Percentiles rank a stretch among this genome's conserved stretches.
These are phyloP conservation scores for Drosophila pectinifera DNA, from an alignment of 1,140 invertebrate genomes.

Conservation along the genomic window DNA sequence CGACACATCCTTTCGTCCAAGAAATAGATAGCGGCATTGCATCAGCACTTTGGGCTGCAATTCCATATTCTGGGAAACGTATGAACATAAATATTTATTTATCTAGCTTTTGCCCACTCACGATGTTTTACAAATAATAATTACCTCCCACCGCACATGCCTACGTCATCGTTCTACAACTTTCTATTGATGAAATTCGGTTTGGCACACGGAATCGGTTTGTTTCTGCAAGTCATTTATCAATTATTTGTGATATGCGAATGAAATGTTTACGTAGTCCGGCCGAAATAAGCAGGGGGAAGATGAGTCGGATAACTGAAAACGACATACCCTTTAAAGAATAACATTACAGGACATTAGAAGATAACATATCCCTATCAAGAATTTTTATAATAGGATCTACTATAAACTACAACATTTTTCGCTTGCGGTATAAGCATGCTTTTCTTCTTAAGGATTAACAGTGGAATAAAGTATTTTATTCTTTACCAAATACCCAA, in stretches of 20 bases:
- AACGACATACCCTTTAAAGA: background rate
- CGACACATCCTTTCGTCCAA: slow-evolving; percentile 14
- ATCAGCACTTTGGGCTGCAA: slow-evolving; percentile 25
- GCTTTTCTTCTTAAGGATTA: too few species aligned
- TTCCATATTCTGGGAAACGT: slow-evolving; percentile 24
- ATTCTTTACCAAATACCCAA: background rate
- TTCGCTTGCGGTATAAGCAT: too few species aligned
- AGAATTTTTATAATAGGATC: too few species aligned
- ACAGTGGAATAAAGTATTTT: background rate
- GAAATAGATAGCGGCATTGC: slow-evolving; percentile 33
- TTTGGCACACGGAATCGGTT: slow-evolving; percentile 6
- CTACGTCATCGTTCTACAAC: slow-evolving; percentile 63
- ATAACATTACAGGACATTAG: too few species aligned
- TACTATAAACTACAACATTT: background rate
- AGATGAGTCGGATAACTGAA: background rate
- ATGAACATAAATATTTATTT: slow-evolving; percentile 24
- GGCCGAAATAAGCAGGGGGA: background rate
- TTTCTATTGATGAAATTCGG: slow-evolving; percentile 64
- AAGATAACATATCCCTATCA: too few species aligned
- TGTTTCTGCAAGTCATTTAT: slow-evolving; percentile 53
- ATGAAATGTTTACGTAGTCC: slow-evolving; percentile 13
- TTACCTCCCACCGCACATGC: background rate
- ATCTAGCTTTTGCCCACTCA: slow-evolving; percentile 12
- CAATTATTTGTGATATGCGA: slow-evolving; percentile 47
- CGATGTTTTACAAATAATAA: slow-evolving; percentile 5